Evolutionary conservation across 2,888 invertebrate species (phyloP).

Genomic region (Troides helena): DNA sequence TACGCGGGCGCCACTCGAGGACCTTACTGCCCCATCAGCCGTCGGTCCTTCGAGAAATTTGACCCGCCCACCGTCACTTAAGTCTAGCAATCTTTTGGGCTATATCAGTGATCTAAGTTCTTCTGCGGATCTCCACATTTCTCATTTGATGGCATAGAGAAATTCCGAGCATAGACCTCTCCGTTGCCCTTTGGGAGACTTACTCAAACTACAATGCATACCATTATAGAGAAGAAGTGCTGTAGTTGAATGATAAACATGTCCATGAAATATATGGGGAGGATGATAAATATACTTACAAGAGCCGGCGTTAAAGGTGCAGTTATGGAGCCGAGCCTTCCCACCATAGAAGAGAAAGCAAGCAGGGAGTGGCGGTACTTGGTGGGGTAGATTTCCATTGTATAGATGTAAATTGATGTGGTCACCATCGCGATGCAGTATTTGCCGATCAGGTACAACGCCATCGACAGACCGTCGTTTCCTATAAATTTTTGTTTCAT

Average conservation of each 20-base stretch:
- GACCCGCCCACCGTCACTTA: too few species aligned
- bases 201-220: too few species aligned
- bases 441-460: constrained; percentile 82
- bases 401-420: constrained; percentile 83
- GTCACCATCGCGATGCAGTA: constrained; percentile 84
- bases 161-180: too few species aligned
- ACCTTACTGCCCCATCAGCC: too few species aligned
- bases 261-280: background rate
- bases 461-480: constrained; percentile 60
- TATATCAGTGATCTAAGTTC: too few species aligned
- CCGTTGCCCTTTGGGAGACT: too few species aligned
- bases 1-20: too few species aligned
- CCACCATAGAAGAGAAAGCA: constrained; percentile 84
- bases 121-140: too few species aligned
- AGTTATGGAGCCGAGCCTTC: constrained; percentile 83
- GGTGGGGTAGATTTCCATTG: constrained; percentile 86
- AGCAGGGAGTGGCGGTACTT: constrained; percentile 83
- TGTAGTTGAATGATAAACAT: background rate
- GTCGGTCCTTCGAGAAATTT: too few species aligned
- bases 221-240: too few species aligned
- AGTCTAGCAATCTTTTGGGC: too few species aligned
- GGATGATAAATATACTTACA: constrained; percentile 60
- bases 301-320: constrained; percentile 84
- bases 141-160: too few species aligned
- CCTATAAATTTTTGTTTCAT: constrained; percentile 37